Evolutionary conservation across 2,888 invertebrate species (phyloP).

Genomic region (Nycteola revayana): DNA sequence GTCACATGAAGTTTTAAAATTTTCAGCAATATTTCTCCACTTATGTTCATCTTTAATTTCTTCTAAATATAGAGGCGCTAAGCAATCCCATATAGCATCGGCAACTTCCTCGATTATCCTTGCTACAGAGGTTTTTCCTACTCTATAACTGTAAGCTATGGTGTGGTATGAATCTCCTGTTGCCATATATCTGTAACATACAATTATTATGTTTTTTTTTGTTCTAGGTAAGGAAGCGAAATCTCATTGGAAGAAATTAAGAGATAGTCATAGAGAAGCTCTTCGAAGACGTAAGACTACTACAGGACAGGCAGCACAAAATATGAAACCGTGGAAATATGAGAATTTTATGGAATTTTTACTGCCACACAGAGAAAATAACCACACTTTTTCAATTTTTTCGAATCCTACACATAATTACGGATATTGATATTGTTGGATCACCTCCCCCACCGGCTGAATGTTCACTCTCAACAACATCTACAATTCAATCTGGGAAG

Average conservation of each 20-base stretch:
- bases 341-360: conserved; percentile 7
- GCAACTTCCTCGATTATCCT: conserved; percentile 24
- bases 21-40: conserved; percentile 13
- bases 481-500: background rate
- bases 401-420: conserved; percentile 5
- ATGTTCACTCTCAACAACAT: background rate
- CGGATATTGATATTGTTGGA: conserved; percentile 8
- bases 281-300: conserved; percentile 4
- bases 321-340: conserved; percentile 7
- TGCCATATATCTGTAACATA: conserved; percentile 14
- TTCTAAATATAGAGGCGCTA: conserved; percentile 5
- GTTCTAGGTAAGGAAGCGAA: conserved; percentile 5
- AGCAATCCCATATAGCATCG: conserved; percentile 9
- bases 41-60: conserved; percentile 9
- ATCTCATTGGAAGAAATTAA: conserved; percentile 5
- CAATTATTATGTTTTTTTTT: conserved; percentile 13
- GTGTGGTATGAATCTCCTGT: conserved; percentile 15
- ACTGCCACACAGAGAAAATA: conserved; percentile 6
- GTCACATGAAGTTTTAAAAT: conserved; percentile 9
- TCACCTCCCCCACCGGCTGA: conserved; percentile 9
- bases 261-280: conserved; percentile 2
- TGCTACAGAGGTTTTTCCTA: conserved; percentile 11
- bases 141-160: conserved; percentile 9
- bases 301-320: conserved; percentile 7
- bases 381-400: background rate